Percentiles rank a stretch among this genome's conserved stretches.
phyloP scores from a whole-genome alignment of 2,888 invertebrate species.

The Tetragonula carbonaria region DNA sequence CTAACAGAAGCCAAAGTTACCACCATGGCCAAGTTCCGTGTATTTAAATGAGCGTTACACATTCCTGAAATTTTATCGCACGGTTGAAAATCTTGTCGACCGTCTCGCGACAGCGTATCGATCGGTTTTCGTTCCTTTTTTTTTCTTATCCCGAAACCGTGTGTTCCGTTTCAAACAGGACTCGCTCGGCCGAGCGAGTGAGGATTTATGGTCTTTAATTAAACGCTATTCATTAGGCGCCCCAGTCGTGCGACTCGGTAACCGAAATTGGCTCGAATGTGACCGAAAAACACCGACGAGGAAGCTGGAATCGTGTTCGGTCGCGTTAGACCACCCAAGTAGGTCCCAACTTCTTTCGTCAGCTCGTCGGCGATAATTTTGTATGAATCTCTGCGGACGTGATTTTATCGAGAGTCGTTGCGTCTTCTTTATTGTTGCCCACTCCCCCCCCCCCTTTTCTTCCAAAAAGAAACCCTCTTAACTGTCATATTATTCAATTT shows the following conservation, averaged over 20 bases:
- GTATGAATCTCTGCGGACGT: slow-evolving; percentile 2
- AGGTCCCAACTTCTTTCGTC: slow-evolving; percentile 28
- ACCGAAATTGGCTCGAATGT: slow-evolving; percentile 63
- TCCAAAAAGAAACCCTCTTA: slow-evolving; percentile 4
- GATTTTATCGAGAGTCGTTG: slow-evolving; percentile 37
- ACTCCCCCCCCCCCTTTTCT: no score
- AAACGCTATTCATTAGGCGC: slow-evolving; percentile 72
- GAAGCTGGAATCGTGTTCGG: slow-evolving; percentile 53
- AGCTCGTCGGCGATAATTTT: slow-evolving; percentile 21
- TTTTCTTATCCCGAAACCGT: slow-evolving; percentile 12
- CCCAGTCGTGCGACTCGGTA: slow-evolving; percentile 55
- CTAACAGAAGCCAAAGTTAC: slow-evolving; percentile 35
- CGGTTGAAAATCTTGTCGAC: slow-evolving; percentile 50
- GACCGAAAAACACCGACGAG: slow-evolving; percentile 68
- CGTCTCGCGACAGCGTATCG: slow-evolving; percentile 54
- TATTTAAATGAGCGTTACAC: slow-evolving; percentile 48
- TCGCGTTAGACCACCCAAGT: slow-evolving; percentile 72
- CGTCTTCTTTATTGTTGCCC: background rate
- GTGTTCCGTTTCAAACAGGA: slow-evolving; percentile 39
- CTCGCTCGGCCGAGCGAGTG: slow-evolving; percentile 10
- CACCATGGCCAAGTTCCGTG: slow-evolving; percentile 4
- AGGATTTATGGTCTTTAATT: slow-evolving; percentile 72
- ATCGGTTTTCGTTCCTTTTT: slow-evolving; percentile 20
- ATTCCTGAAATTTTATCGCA: slow-evolving; percentile 66
- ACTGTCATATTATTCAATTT: slow-evolving; percentile 44